Evolutionary conservation across 2,888 invertebrate genomes (phyloP).

Genomic region (Aphidius colemani): DNA sequence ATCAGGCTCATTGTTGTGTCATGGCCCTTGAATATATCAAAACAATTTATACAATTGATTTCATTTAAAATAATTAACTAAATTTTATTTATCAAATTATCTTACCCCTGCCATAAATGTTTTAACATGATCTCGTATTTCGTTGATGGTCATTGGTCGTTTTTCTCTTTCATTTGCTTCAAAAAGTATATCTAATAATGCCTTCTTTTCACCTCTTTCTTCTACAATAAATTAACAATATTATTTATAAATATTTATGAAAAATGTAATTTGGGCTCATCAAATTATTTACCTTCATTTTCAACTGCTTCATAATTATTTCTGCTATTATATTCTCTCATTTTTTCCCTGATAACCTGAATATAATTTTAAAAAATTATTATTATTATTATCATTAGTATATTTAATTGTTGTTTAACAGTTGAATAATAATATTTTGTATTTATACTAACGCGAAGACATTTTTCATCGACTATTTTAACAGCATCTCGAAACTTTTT

Average conservation of each 20-base stretch:
- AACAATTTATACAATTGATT: too few species aligned
- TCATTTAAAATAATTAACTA: constrained; percentile 21
- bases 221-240: background rate
- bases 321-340: constrained; percentile 4
- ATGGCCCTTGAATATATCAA: constrained; percentile 55
- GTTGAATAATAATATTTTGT: background rate
- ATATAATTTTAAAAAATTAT: background rate
- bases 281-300: background rate
- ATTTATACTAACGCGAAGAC: constrained; percentile 14
- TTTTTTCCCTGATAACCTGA: constrained; percentile 42
- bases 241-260: background rate
- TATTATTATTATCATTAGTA: too few species aligned
- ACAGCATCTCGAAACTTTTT: constrained; percentile 34
- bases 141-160: constrained; percentile 64
- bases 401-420: background rate
- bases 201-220: constrained; percentile 67
- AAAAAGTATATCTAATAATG: constrained; percentile 72
- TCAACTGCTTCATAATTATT: background rate
- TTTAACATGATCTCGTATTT: constrained; percentile 73
- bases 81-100: constrained; percentile 20
- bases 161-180: constrained; percentile 66
- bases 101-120: constrained; percentile 76
- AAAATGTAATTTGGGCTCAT: too few species aligned
- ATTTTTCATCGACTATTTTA: constrained; percentile 32
- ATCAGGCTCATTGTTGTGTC: constrained; percentile 64